Evolutionary conservation across 35 echinoderm and acorn worm species (phyloP).

Genomic region (Anneissia japonica): DNA sequence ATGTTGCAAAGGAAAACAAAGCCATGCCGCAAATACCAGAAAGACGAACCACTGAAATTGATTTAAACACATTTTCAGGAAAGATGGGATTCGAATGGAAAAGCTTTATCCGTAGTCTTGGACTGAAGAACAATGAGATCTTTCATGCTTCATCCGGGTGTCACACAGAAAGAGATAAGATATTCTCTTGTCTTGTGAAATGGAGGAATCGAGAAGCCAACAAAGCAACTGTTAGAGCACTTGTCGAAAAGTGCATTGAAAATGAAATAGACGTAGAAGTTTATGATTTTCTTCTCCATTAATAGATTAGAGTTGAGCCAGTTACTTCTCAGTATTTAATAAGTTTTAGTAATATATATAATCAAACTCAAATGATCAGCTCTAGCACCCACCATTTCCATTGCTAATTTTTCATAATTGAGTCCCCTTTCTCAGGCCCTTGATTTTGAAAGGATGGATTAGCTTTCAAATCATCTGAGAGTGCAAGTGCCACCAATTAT

Average conservation of each 20-base stretch:
- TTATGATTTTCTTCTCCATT: background rate
- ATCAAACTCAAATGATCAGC: too few species aligned
- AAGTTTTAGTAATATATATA: too few species aligned
- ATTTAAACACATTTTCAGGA: background rate
- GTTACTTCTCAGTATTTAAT: too few species aligned
- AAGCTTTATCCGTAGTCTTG: background rate
- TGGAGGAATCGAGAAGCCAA: background rate
- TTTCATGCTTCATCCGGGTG: background rate
- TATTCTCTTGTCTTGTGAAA: background rate
- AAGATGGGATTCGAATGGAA: background rate
- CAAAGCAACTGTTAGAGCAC: background rate
- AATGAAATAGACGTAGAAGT: background rate
- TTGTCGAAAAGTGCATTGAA: background rate
- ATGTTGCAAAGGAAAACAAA: too few species aligned
- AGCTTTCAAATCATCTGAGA: too few species aligned
- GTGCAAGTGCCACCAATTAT: too few species aligned
- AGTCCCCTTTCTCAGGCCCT: too few species aligned
- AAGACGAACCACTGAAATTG: background rate
- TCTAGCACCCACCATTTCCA: too few species aligned
- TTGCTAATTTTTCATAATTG: too few species aligned
- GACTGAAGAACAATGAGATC: background rate
- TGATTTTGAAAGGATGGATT: too few species aligned
- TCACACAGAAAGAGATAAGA: background rate
- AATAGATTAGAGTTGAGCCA: too few species aligned
- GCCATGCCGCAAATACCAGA: too few species aligned